A percentile compares a stretch with the other conserved stretches of the same genome.
phyloP scores from a whole-genome alignment of 2,797 vertebrate species.

The Scleropages formosus region DNA sequence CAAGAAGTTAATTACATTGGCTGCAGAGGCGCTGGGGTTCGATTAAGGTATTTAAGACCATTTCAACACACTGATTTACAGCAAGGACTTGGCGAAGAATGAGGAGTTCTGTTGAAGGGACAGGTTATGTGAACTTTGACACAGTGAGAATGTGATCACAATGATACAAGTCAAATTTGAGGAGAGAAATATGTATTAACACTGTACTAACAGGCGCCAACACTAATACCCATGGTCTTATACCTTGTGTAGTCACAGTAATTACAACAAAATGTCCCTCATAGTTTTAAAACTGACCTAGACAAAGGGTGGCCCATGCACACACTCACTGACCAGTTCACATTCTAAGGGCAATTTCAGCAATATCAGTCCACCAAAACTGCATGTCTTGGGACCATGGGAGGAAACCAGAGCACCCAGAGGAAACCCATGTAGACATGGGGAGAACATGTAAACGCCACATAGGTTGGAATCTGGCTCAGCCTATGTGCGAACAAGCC shows the following conservation, averaged over 20 bases:
- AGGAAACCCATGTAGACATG: no score
- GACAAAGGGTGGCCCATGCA: not conserved
- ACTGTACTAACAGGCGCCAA: not conserved
- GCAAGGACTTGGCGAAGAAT: not conserved
- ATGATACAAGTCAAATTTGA: not conserved
- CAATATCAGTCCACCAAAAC: no score
- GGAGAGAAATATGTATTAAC: not conserved
- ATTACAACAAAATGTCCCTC: not conserved
- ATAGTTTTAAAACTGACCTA: not conserved
- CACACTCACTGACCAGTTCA: no score
- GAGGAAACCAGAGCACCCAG: no score
- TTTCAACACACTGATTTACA: slow-evolving; percentile 3
- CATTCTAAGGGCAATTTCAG: no score
- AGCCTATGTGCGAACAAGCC: no score
- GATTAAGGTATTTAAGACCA: slow-evolving; percentile 1
- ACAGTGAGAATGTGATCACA: not conserved
- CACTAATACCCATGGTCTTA: no score
- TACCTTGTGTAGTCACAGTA: no score
- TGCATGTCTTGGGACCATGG: no score
- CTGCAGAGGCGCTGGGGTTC: not conserved
- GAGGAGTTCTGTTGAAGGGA: no score
- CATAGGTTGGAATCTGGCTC: no score
- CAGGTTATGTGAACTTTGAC: not conserved
- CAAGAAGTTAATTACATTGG: slow-evolving; percentile 2
- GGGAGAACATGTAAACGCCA: no score